Percentiles rank a stretch among this genome's conserved stretches.
These are phyloP conservation scores for Colletes gigas DNA, from an alignment of 1,140 invertebrate species.

Conservation along the genomic window DNA sequence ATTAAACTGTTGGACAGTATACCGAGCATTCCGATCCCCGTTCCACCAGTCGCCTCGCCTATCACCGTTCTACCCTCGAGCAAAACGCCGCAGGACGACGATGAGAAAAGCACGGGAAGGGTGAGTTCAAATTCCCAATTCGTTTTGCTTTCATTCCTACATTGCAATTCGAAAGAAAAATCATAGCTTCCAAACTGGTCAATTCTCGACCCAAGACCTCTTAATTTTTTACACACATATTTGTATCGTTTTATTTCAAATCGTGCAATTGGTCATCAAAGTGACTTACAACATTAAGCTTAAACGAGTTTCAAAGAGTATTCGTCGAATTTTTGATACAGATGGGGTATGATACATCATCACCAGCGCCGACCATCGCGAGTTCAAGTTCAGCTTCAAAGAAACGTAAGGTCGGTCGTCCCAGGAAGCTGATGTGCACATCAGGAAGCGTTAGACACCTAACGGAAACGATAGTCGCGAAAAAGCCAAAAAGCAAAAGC, in stretches of 20 bases:
- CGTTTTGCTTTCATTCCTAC: too few relatives aligned
- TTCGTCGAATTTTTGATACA: neutral
- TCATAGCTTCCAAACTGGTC: too few relatives aligned
- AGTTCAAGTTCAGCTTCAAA: conserved; percentile 84
- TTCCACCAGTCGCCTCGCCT: conserved; percentile 67
- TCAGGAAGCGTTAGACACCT: conserved; percentile 82
- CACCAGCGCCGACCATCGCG: conserved; percentile 61
- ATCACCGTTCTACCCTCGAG: conserved; percentile 52
- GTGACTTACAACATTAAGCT: too few relatives aligned
- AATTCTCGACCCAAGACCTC: too few relatives aligned
- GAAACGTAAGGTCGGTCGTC: conserved; percentile 91
- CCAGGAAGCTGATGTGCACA: conserved; percentile 86
- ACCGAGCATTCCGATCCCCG: conserved; percentile 74
- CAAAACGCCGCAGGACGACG: conserved; percentile 63
- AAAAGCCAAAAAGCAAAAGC: conserved; percentile 86
- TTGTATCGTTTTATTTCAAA: too few relatives aligned
- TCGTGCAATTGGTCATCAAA: too few relatives aligned
- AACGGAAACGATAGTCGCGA: conserved; percentile 91
- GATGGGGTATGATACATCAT: conserved; percentile 69
- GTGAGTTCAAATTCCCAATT: conserved; percentile 13
- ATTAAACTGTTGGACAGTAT: conserved; percentile 78
- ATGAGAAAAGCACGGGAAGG: conserved; percentile 64
- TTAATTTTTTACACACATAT: too few relatives aligned
- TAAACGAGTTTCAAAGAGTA: too few relatives aligned
- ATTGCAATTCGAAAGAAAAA: too few relatives aligned